These are phyloP conservation scores for Drosophila biarmipes DNA, from an alignment of 1,140 invertebrate species.

Conservation along the genomic window DNA sequence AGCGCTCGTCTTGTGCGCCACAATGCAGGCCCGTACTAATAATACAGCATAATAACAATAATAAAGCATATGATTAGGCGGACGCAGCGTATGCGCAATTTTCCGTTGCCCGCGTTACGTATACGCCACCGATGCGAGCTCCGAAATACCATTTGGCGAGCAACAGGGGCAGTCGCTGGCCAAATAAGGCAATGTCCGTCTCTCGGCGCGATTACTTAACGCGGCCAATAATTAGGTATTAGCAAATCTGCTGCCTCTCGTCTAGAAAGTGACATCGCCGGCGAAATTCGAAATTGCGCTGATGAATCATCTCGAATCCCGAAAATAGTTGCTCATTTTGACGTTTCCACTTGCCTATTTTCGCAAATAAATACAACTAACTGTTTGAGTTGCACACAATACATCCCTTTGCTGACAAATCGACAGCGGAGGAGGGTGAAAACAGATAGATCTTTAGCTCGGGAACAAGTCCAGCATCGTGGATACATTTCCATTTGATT, in stretches of 20 bases:
- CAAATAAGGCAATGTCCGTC: conserved; percentile 45
- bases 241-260: conserved; percentile 2
- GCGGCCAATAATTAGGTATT: conserved; percentile 3
- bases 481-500: not conserved
- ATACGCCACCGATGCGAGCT: conserved; percentile 24
- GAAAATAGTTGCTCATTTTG: conserved; percentile 16
- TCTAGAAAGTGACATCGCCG: conserved; percentile 13
- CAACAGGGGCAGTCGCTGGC: conserved; percentile 15
- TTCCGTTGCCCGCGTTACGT: conserved; percentile 36
- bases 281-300: not conserved
- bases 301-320: conserved; percentile 16
- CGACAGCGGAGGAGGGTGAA: conserved; percentile 5
- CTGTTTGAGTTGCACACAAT: conserved; percentile 27
- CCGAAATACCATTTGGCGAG: conserved; percentile 4
- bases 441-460: no score
- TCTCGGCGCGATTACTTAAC: conserved; percentile 14
- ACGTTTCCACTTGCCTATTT: conserved; percentile 15
- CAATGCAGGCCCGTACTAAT: conserved; percentile 56
- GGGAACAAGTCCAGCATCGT: not conserved
- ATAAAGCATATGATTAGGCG: conserved; percentile 35
- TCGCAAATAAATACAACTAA: conserved; percentile 35
- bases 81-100: conserved; percentile 68
- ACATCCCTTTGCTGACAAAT: conserved; percentile 1
- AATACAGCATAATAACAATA: conserved; percentile 30
- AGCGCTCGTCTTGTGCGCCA: conserved; percentile 53